Conservation (phyloP, 2,797 vertebrate species). For the Bothrops alternatus region DNA sequence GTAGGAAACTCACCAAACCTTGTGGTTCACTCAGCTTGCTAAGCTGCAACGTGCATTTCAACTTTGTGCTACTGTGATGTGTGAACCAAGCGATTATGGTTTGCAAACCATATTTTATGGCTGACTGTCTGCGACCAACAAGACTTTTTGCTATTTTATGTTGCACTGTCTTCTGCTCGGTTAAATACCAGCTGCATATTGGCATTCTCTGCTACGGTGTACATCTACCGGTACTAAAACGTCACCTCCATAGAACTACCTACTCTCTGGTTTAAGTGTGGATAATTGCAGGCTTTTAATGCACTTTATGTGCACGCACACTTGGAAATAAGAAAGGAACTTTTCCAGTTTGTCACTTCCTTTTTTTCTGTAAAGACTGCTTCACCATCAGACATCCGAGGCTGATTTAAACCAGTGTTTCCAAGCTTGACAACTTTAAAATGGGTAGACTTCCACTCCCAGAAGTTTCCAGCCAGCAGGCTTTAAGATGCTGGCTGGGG, state of each 20-base stretch:
- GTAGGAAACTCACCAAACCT: not conserved
- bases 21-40: not conserved
- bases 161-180: not conserved
- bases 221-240: not conserved
- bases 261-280: not conserved
- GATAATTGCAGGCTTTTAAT: not conserved
- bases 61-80: not conserved
- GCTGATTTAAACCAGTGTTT: not conserved
- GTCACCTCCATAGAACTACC: not conserved
- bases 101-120: not conserved
- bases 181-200: not conserved
- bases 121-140: not conserved
- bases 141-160: not conserved
- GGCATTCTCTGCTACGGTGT: not conserved
- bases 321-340: not conserved
- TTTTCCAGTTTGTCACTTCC: not conserved
- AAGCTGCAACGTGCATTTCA: not conserved
- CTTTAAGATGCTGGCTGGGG: not conserved
- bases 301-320: not conserved
- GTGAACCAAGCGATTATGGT: not conserved
- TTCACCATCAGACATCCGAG: not conserved
- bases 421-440: not conserved
- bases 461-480: not conserved
- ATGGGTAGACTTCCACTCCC: not conserved
- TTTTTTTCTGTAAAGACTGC: not conserved